Base-by-base conservation (phyloP, 2,888 invertebrate species). In the Schizotus pectinicornis region DNA sequence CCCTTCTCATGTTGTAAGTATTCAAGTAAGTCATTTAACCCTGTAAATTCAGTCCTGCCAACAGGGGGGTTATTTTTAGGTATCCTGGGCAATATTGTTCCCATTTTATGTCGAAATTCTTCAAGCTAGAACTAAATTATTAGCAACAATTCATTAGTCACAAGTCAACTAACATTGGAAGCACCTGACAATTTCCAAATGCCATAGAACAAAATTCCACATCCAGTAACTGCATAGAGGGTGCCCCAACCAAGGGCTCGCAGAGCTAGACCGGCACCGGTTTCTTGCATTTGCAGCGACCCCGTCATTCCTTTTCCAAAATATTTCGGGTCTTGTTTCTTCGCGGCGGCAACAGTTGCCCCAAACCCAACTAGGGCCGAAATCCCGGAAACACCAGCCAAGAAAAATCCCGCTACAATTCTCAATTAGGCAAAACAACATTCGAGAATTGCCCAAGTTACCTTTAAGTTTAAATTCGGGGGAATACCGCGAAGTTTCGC, bases 111-210 rank as follows among this genome's bases (percentile, higher is more conserved):
- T 63, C 92, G 84, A 77, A 96, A 95, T 67, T 96, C 95, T 68
- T 88, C 83, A 48, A 93, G 81, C 93, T 94, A 76, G 48, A 82
- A 81, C 53, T 32, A 35, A 22, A 22, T 22, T 22, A 22, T 22
- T 22, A 22, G 5, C 22, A 22, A 22, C 2, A 22, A 2, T 22
- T 22, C 2, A 22, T 5, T 22, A 22, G 5, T 22, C 5, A 22
- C 22, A 22, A 36, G 6, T 31, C 11, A 12, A 80, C 85, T 84
- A 82, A 94, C 93, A 84, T 90, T 86, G 71, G 86, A 85, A 14
- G 94, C 95, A 52, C 95, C 95, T 36, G 94, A 89, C 8, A 94
- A 73, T 80, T 95, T 95, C 92, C 94, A 96, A 57, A 94, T 85
- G 7, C 88, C 86, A 79, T 88, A 94, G 75, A 90, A 92, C 49